Conservation (phyloP, 2,797 vertebrate genomes). For the Sitta carolinensis region DNA sequence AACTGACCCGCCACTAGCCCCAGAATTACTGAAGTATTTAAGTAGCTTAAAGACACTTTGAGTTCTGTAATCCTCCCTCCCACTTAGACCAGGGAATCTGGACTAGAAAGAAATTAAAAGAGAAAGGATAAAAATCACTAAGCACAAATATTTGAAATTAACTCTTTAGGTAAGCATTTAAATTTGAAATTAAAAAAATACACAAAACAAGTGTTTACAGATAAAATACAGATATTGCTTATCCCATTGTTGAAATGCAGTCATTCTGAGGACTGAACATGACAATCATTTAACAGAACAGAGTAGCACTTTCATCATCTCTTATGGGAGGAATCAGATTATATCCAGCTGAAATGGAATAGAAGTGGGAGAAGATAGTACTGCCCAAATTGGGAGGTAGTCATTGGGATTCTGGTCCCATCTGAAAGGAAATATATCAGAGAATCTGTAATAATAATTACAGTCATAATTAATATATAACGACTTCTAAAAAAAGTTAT, state of each 20-base stretch:
- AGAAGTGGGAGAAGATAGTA: not conserved
- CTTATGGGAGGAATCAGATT: not conserved
- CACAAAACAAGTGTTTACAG: not conserved
- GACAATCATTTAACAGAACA: not conserved
- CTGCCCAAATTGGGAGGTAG: not conserved
- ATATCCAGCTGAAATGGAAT: not conserved
- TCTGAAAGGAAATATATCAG: not conserved
- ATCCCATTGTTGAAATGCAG: not conserved
- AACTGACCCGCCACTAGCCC: not conserved
- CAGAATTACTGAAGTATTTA: not conserved
- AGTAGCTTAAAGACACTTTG: not conserved
- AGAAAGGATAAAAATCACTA: not conserved
- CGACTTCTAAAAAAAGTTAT: not conserved
- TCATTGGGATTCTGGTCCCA: not conserved
- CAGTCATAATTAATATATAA: not conserved
- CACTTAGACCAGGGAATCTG: not conserved
- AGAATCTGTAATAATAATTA: not conserved
- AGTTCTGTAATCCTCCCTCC: not conserved
- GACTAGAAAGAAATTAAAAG: conserved; percentile 9
- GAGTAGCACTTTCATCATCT: not conserved
- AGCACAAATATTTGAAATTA: conserved; percentile 3
- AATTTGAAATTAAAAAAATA: not conserved
- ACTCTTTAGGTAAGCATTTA: not conserved
- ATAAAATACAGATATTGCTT: not conserved
- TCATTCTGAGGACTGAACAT: not conserved